These are phyloP conservation scores for Diaprepes abbreviatus DNA, from an alignment of 2,888 invertebrate species.

Conservation along the genomic window DNA sequence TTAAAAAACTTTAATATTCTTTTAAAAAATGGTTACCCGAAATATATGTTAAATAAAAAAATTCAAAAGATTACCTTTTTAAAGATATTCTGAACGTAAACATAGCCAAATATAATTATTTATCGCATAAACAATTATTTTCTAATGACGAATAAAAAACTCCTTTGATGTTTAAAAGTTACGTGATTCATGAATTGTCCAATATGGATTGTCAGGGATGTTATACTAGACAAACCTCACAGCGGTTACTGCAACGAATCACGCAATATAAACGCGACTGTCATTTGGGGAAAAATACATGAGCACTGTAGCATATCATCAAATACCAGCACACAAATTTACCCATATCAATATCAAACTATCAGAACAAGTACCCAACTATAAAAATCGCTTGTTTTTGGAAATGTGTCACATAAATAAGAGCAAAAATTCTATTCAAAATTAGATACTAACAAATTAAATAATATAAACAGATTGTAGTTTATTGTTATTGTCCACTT, in stretches of 20 bases:
- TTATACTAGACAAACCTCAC: neutral
- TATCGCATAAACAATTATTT: neutral
- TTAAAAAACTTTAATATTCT: constrained; percentile 1
- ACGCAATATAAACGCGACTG: neutral
- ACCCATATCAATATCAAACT: neutral
- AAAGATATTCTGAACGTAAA: neutral
- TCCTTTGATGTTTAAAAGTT: neutral
- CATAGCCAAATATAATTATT: neutral
- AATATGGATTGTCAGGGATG: too few species aligned
- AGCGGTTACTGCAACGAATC: neutral
- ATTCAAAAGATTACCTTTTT: constrained; percentile 2
- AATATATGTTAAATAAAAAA: too few species aligned
- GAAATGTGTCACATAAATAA: too few species aligned
- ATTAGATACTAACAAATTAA: too few species aligned
- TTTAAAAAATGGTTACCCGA: too few species aligned
- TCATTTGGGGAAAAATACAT: neutral
- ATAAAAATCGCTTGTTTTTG: neutral
- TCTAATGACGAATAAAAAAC: neutral
- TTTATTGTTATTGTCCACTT: too few species aligned
- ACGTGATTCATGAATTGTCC: too few species aligned
- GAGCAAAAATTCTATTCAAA: too few species aligned
- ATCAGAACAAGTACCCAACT: neutral
- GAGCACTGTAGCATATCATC: neutral
- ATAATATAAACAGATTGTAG: too few species aligned
- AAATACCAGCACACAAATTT: neutral